Percentiles rank a stretch among this genome's conserved stretches.
Evolutionary conservation across 2,888 invertebrate species (phyloP).

Genomic region (Atethmia centrago): DNA sequence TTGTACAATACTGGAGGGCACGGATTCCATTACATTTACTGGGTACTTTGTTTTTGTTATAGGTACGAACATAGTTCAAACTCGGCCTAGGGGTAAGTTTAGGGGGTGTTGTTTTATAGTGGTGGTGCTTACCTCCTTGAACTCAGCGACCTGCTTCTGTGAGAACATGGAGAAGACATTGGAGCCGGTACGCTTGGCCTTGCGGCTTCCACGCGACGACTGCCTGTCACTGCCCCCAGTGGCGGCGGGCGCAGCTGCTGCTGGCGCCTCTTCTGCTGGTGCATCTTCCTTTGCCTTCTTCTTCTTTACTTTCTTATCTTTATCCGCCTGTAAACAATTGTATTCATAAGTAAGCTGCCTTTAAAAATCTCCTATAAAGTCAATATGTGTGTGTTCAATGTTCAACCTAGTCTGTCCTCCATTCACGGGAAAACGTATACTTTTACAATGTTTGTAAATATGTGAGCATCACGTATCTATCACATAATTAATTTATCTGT

Average conservation of each 20-base stretch:
- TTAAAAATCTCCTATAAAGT: neutral
- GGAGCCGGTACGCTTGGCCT: slow-evolving; percentile 97
- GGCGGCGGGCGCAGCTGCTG: slow-evolving; percentile 91
- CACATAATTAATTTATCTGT: no score
- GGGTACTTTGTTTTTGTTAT: neutral
- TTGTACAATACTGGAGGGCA: neutral
- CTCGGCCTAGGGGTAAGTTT: neutral
- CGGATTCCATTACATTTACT: neutral
- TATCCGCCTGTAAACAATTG: slow-evolving; percentile 93
- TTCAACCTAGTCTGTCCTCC: slow-evolving; percentile 49
- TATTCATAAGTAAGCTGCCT: slow-evolving; percentile 14
- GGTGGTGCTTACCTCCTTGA: slow-evolving; percentile 95
- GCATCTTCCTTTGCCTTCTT: slow-evolving; percentile 93
- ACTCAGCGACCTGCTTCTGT: slow-evolving; percentile 98
- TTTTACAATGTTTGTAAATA: no score
- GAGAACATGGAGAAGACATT: slow-evolving; percentile 99
- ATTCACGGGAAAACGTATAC: no score
- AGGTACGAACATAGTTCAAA: neutral
- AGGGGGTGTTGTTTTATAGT: neutral
- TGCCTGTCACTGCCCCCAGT: slow-evolving; percentile 92
- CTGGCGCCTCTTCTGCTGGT: slow-evolving; percentile 92
- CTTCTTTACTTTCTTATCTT: slow-evolving; percentile 98
- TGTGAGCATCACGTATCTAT: no score
- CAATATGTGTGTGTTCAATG: slow-evolving; percentile 4
- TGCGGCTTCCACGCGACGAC: slow-evolving; percentile 95